These are phyloP conservation scores for Disparrhopalites patrizii DNA, from an alignment of 2,888 invertebrate species.

Conservation along the genomic window DNA sequence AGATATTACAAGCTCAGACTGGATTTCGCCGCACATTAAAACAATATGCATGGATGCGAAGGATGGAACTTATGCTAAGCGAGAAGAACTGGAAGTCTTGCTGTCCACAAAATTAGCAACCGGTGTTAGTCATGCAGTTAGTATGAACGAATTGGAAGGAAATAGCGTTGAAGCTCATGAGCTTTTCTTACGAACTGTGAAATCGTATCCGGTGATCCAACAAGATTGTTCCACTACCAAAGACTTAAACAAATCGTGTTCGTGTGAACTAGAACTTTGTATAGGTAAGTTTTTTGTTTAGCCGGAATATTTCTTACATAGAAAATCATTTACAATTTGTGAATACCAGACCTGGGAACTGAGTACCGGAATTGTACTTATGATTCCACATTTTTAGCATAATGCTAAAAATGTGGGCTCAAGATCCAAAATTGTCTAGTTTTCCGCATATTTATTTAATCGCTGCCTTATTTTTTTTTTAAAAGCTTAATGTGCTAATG, in stretches of 20 bases:
- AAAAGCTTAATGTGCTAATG: too few relatives aligned
- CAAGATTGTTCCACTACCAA: constrained; percentile 10
- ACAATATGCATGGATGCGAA: constrained; percentile 56
- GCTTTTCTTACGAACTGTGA: constrained; percentile 34
- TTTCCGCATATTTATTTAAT: too few relatives aligned
- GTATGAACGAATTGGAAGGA: constrained; percentile 19
- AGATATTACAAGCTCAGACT: constrained; percentile 62
- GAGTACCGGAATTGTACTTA: too few relatives aligned
- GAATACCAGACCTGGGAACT: too few relatives aligned
- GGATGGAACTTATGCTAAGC: constrained; percentile 70
- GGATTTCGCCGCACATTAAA: constrained; percentile 58
- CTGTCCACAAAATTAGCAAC: constrained; percentile 9
- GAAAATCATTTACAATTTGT: too few relatives aligned
- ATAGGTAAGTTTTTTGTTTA: constrained; percentile 29
- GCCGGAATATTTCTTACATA: too few relatives aligned
- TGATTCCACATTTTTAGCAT: too few relatives aligned
- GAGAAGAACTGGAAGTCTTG: constrained; percentile 57
- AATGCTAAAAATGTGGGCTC: too few relatives aligned
- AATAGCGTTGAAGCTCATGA: constrained; percentile 36
- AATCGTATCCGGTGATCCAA: constrained; percentile 25
- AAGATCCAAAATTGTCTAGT: too few relatives aligned
- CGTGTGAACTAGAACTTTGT: constrained; percentile 29
- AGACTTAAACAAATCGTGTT: constrained; percentile 26
- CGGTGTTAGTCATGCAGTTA: not conserved
- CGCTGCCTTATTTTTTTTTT: too few relatives aligned